Evolutionary conservation across 2,888 invertebrate species (phyloP).

Genomic region (Paralinhomoeus sp.): DNA sequence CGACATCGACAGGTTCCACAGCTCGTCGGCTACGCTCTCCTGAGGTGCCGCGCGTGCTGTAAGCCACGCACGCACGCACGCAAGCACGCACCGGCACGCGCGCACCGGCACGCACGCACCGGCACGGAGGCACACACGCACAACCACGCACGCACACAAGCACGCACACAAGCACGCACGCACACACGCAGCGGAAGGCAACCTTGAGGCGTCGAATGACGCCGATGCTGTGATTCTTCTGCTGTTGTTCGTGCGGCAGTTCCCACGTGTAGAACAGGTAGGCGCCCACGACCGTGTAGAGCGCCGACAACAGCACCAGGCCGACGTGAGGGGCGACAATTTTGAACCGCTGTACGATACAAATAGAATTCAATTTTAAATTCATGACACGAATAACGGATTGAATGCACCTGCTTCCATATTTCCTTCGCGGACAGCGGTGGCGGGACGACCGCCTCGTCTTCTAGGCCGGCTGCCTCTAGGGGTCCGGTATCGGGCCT

Average conservation of each 20-base stretch:
- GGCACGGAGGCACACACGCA: too few species aligned
- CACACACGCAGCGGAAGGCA: neutral
- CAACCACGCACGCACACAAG: too few species aligned
- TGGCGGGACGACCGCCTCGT: too few species aligned
- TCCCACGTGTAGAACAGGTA: constrained; percentile 16
- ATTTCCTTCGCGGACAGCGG: neutral
- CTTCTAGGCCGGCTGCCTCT: neutral
- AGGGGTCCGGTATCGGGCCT: neutral
- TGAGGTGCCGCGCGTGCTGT: neutral
- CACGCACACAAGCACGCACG: too few species aligned
- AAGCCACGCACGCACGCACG: neutral
- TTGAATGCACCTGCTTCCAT: neutral
- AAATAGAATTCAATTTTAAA: too few species aligned
- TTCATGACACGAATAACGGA: too few species aligned
- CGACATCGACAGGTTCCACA: neutral
- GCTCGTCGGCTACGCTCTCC: neutral
- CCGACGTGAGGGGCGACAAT: constrained; percentile 22
- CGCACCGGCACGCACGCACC: too few species aligned
- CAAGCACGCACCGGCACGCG: too few species aligned
- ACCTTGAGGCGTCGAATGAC: neutral
- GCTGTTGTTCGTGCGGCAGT: neutral
- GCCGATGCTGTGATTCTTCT: neutral
- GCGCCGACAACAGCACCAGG: constrained; percentile 18
- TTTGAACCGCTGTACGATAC: constrained; percentile 17
- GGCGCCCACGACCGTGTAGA: constrained; percentile 21